Conservation (phyloP, 2,888 invertebrate genomes). For the Pomacea canaliculata region DNA sequence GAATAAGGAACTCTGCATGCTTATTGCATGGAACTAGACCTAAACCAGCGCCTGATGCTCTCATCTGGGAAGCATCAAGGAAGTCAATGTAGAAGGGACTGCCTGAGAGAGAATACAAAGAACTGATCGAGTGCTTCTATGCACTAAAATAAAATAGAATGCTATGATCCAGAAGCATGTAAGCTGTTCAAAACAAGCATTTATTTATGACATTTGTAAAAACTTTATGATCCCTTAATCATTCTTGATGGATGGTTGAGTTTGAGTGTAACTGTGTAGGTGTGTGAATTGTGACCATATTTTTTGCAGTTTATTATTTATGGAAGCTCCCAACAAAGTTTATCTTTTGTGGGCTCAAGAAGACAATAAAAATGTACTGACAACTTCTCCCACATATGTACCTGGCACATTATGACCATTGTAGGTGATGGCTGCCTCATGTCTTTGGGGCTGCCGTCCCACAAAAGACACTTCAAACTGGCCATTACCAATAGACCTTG, state of each 20-base stretch:
- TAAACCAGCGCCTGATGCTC: conserved; percentile 89
- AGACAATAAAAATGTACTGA: too few species aligned
- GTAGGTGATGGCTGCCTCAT: conserved; percentile 89
- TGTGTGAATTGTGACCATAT: too few species aligned
- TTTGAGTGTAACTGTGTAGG: too few species aligned
- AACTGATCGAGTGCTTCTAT: neutral
- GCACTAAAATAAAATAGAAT: neutral
- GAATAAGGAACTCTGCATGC: conserved; percentile 87
- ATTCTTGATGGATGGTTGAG: too few species aligned
- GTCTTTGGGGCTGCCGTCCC: conserved; percentile 93
- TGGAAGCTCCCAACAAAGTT: too few species aligned
- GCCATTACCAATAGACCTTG: conserved; percentile 93
- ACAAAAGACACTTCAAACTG: conserved; percentile 92
- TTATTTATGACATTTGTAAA: too few species aligned
- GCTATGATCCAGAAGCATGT: too few species aligned
- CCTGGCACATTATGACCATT: conserved; percentile 73
- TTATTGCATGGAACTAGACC: conserved; percentile 88
- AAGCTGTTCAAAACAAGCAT: too few species aligned
- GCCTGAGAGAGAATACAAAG: conserved; percentile 43
- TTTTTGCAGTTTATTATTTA: too few species aligned
- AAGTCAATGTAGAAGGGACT: conserved; percentile 63
- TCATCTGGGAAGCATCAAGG: conserved; percentile 73
- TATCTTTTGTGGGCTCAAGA: too few species aligned
- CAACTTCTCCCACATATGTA: conserved; percentile 35
- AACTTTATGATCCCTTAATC: too few species aligned